A percentile compares a stretch with the other conserved stretches of the same genome.
phyloP scores from a whole-genome alignment of 2,113 vertebrate genomes.

The Talpa occidentalis region DNA sequence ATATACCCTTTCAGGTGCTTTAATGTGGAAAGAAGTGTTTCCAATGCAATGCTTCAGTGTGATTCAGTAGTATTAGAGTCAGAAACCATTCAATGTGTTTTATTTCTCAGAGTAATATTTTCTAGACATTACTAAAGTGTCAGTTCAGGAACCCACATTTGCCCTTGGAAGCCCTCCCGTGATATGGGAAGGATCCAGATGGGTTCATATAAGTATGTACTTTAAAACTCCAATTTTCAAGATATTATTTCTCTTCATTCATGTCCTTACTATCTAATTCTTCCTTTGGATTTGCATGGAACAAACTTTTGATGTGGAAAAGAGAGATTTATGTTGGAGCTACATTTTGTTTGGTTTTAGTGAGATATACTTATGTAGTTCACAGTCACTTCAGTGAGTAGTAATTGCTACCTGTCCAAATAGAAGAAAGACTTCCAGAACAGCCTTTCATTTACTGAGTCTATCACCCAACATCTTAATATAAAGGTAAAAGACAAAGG shows the following conservation, averaged over 20 bases:
- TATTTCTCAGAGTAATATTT: background rate
- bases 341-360: background rate
- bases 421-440: background rate
- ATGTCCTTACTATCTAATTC: background rate
- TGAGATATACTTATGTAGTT: background rate
- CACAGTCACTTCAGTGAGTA: background rate
- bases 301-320: background rate
- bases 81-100: background rate
- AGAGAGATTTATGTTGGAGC: background rate
- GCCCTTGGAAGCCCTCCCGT: accelerated
- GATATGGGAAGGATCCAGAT: background rate
- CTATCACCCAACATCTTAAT: background rate
- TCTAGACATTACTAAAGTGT: background rate
- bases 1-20: background rate
- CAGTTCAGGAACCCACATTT: background rate
- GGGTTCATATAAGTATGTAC: too few species aligned
- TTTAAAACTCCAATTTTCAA: background rate
- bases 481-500: background rate
- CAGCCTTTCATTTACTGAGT: accelerated
- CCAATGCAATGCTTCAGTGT: background rate
- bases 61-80: background rate
- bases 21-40: background rate
- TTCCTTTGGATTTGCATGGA: background rate
- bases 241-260: background rate
- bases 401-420: background rate